phyloP scores from a whole-genome alignment of 1,140 invertebrate species.

The Chelonus insularis region DNA sequence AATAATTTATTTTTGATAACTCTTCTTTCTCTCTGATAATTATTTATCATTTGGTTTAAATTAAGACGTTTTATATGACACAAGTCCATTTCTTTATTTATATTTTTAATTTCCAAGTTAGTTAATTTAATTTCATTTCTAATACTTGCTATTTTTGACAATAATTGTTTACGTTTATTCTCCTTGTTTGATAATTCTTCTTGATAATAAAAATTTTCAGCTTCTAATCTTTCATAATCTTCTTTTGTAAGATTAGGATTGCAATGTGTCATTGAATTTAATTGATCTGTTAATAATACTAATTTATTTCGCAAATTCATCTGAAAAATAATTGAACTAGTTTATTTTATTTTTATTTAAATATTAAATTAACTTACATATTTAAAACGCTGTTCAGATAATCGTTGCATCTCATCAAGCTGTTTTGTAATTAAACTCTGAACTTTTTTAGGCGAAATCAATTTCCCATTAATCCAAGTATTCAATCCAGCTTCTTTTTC shows the following conservation, averaged over 20 bases:
- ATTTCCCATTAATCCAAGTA: background rate
- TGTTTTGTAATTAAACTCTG: background rate
- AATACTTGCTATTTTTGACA: background rate
- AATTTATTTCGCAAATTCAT: conserved; percentile 27
- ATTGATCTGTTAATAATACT: background rate
- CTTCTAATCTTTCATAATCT: conserved; percentile 31
- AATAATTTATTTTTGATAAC: too few relatives aligned
- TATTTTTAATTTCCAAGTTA: too few relatives aligned
- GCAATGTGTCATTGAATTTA: conserved; percentile 1
- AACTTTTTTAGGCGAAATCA: background rate
- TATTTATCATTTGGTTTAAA: too few relatives aligned
- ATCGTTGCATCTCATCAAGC: background rate
- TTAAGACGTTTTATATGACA: too few relatives aligned
- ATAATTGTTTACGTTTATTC: background rate
- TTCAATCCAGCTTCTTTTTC: background rate
- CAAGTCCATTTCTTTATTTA: too few relatives aligned
- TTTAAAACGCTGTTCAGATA: background rate
- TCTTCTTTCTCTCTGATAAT: too few relatives aligned
- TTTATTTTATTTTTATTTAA: conserved; percentile 1
- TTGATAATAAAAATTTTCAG: conserved; percentile 30
- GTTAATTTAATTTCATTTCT: background rate
- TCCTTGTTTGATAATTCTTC: conserved; percentile 14
- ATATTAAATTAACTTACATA: background rate
- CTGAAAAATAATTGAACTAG: conserved; percentile 25
- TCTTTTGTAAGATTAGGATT: conserved; percentile 30